Evolutionary conservation across 2,797 vertebrate species (phyloP).

Genomic region (Triplophysa yarkandensis): DNA sequence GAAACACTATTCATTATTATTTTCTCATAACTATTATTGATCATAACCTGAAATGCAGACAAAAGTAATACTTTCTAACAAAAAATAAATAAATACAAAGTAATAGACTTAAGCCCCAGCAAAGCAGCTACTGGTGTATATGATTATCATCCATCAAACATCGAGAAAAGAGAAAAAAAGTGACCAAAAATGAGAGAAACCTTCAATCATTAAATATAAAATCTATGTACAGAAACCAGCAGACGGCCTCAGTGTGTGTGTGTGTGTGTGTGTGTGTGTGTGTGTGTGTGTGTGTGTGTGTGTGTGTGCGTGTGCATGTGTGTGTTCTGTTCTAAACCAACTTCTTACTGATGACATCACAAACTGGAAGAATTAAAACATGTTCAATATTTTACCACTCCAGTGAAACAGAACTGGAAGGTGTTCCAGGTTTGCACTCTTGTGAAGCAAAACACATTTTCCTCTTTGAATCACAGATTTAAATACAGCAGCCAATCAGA

Average conservation of each 20-base stretch:
- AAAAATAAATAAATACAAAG: conserved; percentile 49
- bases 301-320: background rate
- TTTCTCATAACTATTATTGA: conserved; percentile 46
- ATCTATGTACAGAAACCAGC: conserved; percentile 56
- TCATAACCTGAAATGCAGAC: conserved; percentile 57
- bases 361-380: too few species aligned
- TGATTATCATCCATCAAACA: conserved; percentile 56
- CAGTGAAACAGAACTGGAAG: background rate
- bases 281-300: background rate
- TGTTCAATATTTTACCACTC: too few species aligned
- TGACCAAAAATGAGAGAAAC: conserved; percentile 51
- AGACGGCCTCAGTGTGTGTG: conserved; percentile 3
- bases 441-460: background rate
- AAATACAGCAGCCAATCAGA: too few species aligned
- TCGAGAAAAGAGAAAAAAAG: conserved; percentile 52
- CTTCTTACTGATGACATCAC: too few species aligned
- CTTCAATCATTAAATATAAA: conserved; percentile 18
- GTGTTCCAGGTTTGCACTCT: background rate
- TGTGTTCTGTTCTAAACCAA: background rate
- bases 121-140: conserved; percentile 56
- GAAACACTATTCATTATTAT: conserved; percentile 40
- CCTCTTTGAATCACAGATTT: background rate
- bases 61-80: conserved; percentile 56
- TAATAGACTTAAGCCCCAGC: conserved; percentile 53
- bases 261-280: background rate